Conservation (phyloP, 1,140 invertebrate species). For the Hydropsyche tenuis region DNA sequence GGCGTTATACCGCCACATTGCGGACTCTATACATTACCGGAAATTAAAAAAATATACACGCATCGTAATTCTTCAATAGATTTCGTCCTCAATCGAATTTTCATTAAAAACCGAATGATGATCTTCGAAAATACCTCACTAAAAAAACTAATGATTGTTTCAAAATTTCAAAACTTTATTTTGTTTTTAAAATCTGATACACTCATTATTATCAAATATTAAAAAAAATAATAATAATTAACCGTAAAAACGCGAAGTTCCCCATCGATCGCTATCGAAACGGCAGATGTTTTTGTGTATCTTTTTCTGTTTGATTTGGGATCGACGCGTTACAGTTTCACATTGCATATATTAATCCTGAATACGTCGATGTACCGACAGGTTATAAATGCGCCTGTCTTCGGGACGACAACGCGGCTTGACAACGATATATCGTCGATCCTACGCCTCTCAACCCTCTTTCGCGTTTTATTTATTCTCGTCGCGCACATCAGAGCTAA, state of each 20-base stretch:
- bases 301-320: neutral
- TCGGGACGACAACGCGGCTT: neutral
- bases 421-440: conserved; percentile 11
- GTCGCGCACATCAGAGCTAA: too few species aligned
- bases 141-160: too few species aligned
- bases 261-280: too few species aligned
- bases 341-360: conserved; percentile 14
- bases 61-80: neutral
- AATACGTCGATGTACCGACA: conserved; percentile 13
- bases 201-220: too few species aligned
- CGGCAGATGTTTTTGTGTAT: too few species aligned
- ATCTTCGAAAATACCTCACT: too few species aligned
- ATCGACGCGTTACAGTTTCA: conserved; percentile 8
- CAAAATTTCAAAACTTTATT: too few species aligned
- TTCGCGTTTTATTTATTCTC: conserved; percentile 12
- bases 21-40: neutral
- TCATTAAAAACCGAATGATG: too few species aligned
- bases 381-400: conserved; percentile 25
- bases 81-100: too few species aligned
- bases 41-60: conserved; percentile 6
- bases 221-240: too few species aligned
- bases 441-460: neutral
- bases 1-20: neutral
- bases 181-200: too few species aligned
- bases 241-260: too few species aligned